These are phyloP conservation scores for Oscheius sp. DNA, from an alignment of 1,140 invertebrate genomes.

Conservation along the genomic window DNA sequence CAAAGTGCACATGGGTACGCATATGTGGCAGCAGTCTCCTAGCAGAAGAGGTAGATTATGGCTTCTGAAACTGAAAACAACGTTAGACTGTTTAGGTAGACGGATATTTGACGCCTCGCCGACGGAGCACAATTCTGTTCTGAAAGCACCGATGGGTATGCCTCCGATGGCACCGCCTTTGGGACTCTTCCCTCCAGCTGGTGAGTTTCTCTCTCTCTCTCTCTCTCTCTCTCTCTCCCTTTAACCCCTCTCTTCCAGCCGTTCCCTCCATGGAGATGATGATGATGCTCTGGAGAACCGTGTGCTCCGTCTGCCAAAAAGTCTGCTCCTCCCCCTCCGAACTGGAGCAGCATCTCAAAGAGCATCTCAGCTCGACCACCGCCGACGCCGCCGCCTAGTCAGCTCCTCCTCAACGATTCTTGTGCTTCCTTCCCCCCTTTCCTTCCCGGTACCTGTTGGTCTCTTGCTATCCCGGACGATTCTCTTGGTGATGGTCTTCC, in stretches of 20 bases:
- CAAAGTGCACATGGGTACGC: conserved; percentile 71
- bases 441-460: background rate
- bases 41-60: conserved; percentile 54
- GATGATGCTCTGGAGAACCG: conserved; percentile 41
- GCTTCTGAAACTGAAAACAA: background rate
- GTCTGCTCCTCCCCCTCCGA: conserved; percentile 37
- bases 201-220: background rate
- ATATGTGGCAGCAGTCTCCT: conserved; percentile 46
- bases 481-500: background rate
- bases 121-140: background rate
- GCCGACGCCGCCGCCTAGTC: background rate
- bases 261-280: conserved; percentile 39
- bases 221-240: no score
- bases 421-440: no score
- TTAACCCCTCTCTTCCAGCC: background rate
- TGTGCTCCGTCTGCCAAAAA: conserved; percentile 45
- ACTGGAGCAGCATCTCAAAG: conserved; percentile 40
- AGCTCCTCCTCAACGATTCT: background rate
- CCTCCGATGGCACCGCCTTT: background rate
- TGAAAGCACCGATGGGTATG: conserved; percentile 1
- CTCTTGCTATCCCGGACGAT: background rate
- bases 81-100: conserved; percentile 26
- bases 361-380: conserved; percentile 21
- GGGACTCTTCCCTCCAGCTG: conserved; percentile 6
- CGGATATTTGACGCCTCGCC: conserved; percentile 53